These are phyloP conservation scores for Chironex yamaguchii DNA, from an alignment of 30 jellyfish, hydroid and myxozoan genomes.

Conservation along the genomic window DNA sequence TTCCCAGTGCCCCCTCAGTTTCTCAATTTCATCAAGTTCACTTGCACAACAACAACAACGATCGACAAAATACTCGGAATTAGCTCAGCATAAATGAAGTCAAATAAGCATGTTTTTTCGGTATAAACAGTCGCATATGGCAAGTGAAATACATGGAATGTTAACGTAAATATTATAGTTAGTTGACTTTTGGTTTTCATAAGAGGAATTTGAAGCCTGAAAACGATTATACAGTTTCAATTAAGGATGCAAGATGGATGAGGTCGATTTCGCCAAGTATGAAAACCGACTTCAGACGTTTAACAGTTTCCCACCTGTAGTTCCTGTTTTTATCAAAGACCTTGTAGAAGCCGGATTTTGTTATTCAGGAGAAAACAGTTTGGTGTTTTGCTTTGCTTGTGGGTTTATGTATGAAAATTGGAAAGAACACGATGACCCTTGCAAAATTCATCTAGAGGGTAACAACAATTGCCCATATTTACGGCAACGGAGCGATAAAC, in stretches of 20 bases:
- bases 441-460: constrained; percentile 58
- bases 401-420: constrained; percentile 69
- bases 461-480: constrained; percentile 58
- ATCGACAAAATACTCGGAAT: too few species aligned
- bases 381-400: constrained; percentile 83
- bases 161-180: too few species aligned
- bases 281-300: constrained; percentile 69
- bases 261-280: constrained; percentile 23
- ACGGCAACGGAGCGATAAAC: constrained; percentile 49
- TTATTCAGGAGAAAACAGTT: constrained; percentile 68
- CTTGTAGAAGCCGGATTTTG: constrained; percentile 96
- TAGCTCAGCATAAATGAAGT: too few species aligned
- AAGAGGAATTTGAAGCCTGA: too few species aligned
- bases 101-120: too few species aligned
- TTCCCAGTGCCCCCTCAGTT: too few species aligned
- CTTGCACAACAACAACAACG: too few species aligned
- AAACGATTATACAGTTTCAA: background rate
- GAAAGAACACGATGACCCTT: constrained; percentile 84
- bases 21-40: too few species aligned
- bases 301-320: constrained; percentile 75
- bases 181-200: too few species aligned
- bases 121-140: too few species aligned
- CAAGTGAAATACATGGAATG: too few species aligned
- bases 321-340: constrained; percentile 83
- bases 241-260: constrained; percentile 13